Base-by-base conservation (phyloP, 2,113 vertebrate species). In the Hemibagrus wyckioides region DNA sequence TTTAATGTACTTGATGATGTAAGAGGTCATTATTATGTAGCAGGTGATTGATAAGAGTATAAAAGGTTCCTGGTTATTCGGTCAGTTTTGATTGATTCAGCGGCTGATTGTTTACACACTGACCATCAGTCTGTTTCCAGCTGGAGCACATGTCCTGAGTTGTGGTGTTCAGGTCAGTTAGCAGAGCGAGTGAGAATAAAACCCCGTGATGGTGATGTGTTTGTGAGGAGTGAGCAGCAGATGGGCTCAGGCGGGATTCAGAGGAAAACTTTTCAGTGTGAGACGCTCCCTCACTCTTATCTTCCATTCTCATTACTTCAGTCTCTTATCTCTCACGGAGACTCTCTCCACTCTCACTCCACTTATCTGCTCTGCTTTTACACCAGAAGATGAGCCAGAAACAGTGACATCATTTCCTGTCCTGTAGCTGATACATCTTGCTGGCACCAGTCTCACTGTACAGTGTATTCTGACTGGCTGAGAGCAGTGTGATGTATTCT, bases 351-450 rank as follows among this genome's bases (percentile, higher is more conserved):
- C 41, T 44, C 57, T 39, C 30, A 39, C 36, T 30, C 9, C 80
- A 48, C 57, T 82, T 82, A 65, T 82, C 80, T 28, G 23, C 57
- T 63, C 79, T 39, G 54, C 33, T 81, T 61, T 81, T n/a, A n/a
- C 4, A 63, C 1, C 0, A 82, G 39, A 57, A 61, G 25, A 63
- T 3, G 7, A 30, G 19, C 14, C 52, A 56, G 56, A 59, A 61
- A 61, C 11, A 3, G 80, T n/a, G 39, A 82, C 28, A n/a, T 81
- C 80, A 61, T 61, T 82, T 82, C 36, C 36, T 44, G 39, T n/a
- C 25, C 11, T 48, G 25, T 23, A 44, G 54, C 80, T 36, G n/a
- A 2, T 25, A 11, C 52, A 57, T 25, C 33, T 10, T 81, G 54
- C 80, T 23, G n/a, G 14, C 28, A 19, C 48, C 14, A 30, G 14